These are phyloP conservation scores for Ochotona princeps DNA, from an alignment of 2,113 vertebrate genomes.

Conservation along the genomic window DNA sequence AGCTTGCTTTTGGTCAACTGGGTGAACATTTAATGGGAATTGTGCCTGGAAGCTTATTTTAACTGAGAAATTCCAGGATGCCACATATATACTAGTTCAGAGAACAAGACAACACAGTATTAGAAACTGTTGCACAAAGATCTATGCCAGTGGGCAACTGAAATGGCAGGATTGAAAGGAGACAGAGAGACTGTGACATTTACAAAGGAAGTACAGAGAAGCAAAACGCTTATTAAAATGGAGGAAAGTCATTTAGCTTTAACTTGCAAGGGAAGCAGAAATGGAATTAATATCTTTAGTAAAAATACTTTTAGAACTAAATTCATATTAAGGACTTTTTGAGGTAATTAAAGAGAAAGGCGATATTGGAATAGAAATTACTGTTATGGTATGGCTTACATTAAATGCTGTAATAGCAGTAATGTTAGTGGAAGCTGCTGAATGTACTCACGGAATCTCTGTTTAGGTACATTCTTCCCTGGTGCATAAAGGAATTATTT, in stretches of 20 bases:
- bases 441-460: background rate
- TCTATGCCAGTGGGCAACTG: background rate
- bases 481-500: background rate
- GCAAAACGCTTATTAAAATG: background rate
- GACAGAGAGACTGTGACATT: background rate
- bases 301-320: slow-evolving; percentile 32
- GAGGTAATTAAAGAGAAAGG: background rate
- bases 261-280: slow-evolving; percentile 11
- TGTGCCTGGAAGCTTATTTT: background rate
- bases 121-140: background rate
- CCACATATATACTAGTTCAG: background rate
- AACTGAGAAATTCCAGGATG: background rate
- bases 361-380: background rate
- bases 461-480: background rate
- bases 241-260: background rate
- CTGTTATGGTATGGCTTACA: background rate
- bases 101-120: background rate
- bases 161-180: background rate
- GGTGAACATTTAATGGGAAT: background rate
- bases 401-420: background rate
- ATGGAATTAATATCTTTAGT: background rate
- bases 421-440: background rate
- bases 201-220: background rate
- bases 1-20: background rate
- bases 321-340: background rate